Evolutionary conservation across 2,113 vertebrate genomes (phyloP).

Genomic region (Nothocercus nigrocapillus): DNA sequence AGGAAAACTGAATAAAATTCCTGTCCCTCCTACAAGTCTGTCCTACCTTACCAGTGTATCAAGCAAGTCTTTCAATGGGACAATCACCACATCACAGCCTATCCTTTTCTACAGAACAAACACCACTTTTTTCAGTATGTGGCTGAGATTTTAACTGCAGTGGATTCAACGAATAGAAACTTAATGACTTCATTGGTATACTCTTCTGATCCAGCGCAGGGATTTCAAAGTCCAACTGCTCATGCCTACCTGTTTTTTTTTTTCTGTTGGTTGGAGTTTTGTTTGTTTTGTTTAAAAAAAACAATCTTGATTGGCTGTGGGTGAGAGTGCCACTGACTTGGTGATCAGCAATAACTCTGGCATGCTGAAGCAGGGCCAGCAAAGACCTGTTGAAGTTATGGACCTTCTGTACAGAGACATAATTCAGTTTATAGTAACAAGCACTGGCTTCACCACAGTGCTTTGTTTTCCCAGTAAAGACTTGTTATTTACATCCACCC

Average conservation of each 20-base stretch:
- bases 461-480: slow-evolving; percentile 34
- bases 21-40: slow-evolving; percentile 50
- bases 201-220: slow-evolving; percentile 23
- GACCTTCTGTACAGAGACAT: not conserved
- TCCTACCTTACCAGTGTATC: slow-evolving; percentile 50
- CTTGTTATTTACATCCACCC: not conserved
- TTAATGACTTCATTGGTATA: not conserved
- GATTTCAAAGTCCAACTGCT: slow-evolving; percentile 14
- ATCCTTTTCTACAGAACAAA: slow-evolving; percentile 70
- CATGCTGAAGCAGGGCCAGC: slow-evolving; percentile 16
- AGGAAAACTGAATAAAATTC: slow-evolving; percentile 34
- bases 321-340: slow-evolving; percentile 17
- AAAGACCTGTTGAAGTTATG: not conserved
- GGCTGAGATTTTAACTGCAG: slow-evolving; percentile 60
- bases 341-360: slow-evolving; percentile 55
- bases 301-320: not conserved
- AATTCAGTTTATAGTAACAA: not conserved
- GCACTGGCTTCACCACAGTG: not conserved
- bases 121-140: slow-evolving; percentile 52
- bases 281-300: not conserved
- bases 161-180: slow-evolving; percentile 40
- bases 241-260: not conserved
- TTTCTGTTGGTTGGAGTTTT: too few species aligned
- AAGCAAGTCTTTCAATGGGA: slow-evolving; percentile 60
- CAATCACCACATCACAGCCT: slow-evolving; percentile 51